Evolutionary conservation across 2,113 vertebrate species (phyloP).

Genomic region (Saguinus midas): DNA sequence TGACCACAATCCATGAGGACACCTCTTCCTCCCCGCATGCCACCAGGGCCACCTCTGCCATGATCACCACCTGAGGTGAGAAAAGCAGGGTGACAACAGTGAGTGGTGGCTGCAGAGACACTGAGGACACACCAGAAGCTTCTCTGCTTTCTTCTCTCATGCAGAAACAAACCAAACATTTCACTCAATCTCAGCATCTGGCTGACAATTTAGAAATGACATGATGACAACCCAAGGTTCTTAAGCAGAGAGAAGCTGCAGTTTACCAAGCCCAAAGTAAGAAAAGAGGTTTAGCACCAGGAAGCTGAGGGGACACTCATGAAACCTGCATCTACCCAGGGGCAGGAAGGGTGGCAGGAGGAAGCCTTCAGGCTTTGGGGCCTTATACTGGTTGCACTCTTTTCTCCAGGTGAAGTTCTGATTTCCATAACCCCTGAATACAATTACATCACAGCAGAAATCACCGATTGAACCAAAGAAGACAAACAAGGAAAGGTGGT

Average conservation of each 20-base stretch:
- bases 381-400: conserved; percentile 99
- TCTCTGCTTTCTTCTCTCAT: background rate
- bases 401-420: conserved; percentile 99
- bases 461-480: background rate
- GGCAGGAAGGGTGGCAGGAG: conserved; percentile 94
- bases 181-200: background rate
- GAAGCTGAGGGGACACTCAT: background rate
- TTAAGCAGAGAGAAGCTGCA: background rate
- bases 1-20: conserved; percentile 94
- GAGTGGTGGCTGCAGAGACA: background rate
- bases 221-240: too few relatives aligned
- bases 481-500: background rate
- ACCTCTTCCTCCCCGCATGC: conserved; percentile 93
- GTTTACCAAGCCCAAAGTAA: background rate
- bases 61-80: conserved; percentile 86
- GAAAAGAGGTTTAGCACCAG: background rate
- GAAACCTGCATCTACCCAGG: conserved; percentile 83
- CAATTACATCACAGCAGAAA: background rate
- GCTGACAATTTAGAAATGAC: background rate
- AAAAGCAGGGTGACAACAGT: background rate
- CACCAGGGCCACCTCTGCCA: conserved; percentile 93
- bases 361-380: conserved; percentile 95
- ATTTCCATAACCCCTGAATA: conserved; percentile 94
- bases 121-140: background rate
- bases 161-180: background rate